Base-by-base conservation (phyloP, 2,888 invertebrate species). In the Abrostola tripartita region DNA sequence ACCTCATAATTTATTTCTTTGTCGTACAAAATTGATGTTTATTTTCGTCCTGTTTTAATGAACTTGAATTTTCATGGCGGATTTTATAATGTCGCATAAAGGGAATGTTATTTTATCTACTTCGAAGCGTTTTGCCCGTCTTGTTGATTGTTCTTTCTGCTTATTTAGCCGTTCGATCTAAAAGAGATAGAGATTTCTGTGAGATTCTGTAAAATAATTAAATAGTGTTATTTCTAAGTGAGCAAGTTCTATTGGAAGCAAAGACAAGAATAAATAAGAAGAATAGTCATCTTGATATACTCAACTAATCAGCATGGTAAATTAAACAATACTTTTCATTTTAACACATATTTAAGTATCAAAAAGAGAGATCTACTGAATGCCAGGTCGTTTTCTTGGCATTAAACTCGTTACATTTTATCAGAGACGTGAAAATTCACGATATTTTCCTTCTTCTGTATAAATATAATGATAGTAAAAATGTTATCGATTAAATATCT, bases 51-150 rank as follows among this genome's bases (percentile, higher is more conserved):
- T n/a, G 54, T 38, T 60, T 55, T 70, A 63, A 44, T 66, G 35
- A 63, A 61, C 24, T 58, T 61, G 44, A 53, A 65, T 63, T 75
- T 65, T 61, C 35, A 59, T 55, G 53, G 52, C 63, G 56, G 38
- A 49, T 52, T 74, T 60, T 59, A 12, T 57, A 74, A 60, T 60
- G n/a, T 11, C 40, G 47, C 37, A 60, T n/a, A 72, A 64, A 63
- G 44, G 24, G 8, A 35, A n/a, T n/a, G n/a, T 40, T 50, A 51
- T 51, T 24, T 56, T 42, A 47, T 63, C 44, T 56, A 58, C 12
- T n/a, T 1, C 0, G 1, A 38, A 52, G 42, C 24, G 36, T 36
- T 52, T 41, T 52, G 52, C 11, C 36, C 37, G 38, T 10, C 52
- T 37, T 36, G 6, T 12, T 35, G 5, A 52, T 7, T 7, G 44